Evolutionary conservation across 2,113 vertebrate species (phyloP).

Genomic region (Grallaria varia): DNA sequence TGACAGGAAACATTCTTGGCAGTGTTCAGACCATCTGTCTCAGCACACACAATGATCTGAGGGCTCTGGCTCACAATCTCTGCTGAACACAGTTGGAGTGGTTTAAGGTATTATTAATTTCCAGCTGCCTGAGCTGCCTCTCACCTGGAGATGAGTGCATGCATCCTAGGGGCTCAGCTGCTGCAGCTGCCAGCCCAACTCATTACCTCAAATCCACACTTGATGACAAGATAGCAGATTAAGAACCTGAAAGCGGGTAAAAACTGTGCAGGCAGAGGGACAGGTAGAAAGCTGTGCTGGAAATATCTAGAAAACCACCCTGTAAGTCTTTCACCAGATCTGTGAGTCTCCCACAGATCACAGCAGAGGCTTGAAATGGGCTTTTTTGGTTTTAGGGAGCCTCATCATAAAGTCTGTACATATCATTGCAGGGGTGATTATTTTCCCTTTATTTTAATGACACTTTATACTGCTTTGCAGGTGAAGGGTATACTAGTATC

Average conservation of each 20-base stretch:
- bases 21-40: conserved; percentile 31
- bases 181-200: neutral
- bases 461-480: neutral
- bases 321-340: neutral
- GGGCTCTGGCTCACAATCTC: neutral
- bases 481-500: neutral
- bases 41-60: neutral
- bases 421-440: neutral
- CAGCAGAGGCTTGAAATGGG: neutral
- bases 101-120: conserved; percentile 46
- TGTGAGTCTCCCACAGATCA: neutral
- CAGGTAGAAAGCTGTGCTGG: neutral
- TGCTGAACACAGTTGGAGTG: neutral
- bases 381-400: neutral
- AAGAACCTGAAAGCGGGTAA: neutral
- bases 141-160: conserved; percentile 28
- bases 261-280: neutral
- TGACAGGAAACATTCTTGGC: neutral
- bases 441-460: neutral
- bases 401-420: rapidly evolving
- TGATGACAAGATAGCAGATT: neutral
- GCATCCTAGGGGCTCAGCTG: neutral
- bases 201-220: neutral
- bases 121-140: conserved; percentile 36
- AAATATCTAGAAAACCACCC: neutral